Base-by-base conservation (phyloP, 2,797 vertebrate genomes). In the Trichosurus vulpecula region DNA sequence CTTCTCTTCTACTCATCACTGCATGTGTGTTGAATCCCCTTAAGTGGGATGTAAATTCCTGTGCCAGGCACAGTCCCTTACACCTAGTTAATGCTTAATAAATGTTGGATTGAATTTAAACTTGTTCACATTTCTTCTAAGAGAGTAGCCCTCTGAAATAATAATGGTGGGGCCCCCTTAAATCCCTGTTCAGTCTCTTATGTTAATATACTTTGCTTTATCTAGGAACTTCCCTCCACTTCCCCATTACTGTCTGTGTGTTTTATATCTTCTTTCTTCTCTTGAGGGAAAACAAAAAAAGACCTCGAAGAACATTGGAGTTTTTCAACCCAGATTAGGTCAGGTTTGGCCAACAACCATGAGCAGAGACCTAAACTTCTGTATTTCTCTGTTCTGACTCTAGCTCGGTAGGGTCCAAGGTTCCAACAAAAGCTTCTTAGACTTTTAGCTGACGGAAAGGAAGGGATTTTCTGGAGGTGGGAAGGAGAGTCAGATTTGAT, bases 271-370 rank as follows among this genome's bases (percentile, higher is more conserved):
- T 47, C 22, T 41, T 9, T 81, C 8, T n/a, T n/a, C 31, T 54
- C 90, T 16, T 81, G 90, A 55, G 94, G n/a, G 91, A 96, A 90
- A 91, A 54, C 5, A 57, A 27, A 89, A 52, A 93, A 96, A 93
- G 2, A 14, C 27, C 81, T 51, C 52, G 51, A 2, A 25, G 74
- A 81, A 10, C 22, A 81, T 19, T 2, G 35, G 30, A 2, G 11
- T 90, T 93, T 90, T 41, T 27, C 5, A 6, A 54, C 12, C 2
- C 51, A 41, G 51, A 13, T 52, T 14, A 2, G 25, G 25, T 8
- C 52, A 6, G 52, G 35, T 91, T 55, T 47, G 61, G 35, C 41
- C 4, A 74, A 87, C 41, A 87, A 87, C 1, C 41, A 41, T 3
- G 0, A 30, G 91, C n/a, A 10, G 10, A 66, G 22, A 52, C 89